Evolutionary conservation across 2,113 vertebrate genomes (phyloP), one percentile per base, ranked within the genome.

Genomic region (Aythya baeri): DNA sequence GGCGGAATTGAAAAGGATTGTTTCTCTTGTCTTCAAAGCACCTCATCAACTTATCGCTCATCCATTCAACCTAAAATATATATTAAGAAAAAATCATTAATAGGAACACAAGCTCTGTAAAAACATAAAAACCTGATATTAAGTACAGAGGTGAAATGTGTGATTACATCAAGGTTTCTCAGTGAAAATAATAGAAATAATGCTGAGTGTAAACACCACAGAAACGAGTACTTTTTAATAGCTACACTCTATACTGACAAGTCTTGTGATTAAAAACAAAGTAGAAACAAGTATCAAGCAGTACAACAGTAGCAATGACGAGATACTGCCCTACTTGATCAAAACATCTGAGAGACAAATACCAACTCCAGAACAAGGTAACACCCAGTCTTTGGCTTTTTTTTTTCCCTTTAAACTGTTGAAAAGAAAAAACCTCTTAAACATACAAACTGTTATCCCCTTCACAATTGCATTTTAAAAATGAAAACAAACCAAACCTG

Each of bases 1-100:
- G 99, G 55, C 99, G 99, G 94, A 99, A 99, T 95, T 99, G 99
- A 95, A 99, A 99, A 7, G 99, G 99, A 91, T 99, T 99, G 97
- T 99, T 99, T 91, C 99, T 98, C 97, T 99, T 99, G 98, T 99
- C 99, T 98, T 99, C 99, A 93, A 99, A 99, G 96, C 99, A 99
- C 79, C 99, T 98, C 99, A 99, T 99, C 96, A 99, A 97, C 93
- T 99, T 99, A 97, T 99, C 99, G 70, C 99, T 99, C 99, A 99
- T 99, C 99, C 99, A 99, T 94, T 99, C 99, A 65, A 99, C 99
- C 99, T 99, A 82, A 80, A 63, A 49, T 4, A 89, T 2, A 17
- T 26, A 58, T 71, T 43, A 68, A 88, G 27, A 72, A 31, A 54
- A 68, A 61, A 32, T 83, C 67, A 89, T 6, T 17, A 59, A 1